phyloP scores from a whole-genome alignment of 2,888 invertebrate species.

The Macaria liturata region DNA sequence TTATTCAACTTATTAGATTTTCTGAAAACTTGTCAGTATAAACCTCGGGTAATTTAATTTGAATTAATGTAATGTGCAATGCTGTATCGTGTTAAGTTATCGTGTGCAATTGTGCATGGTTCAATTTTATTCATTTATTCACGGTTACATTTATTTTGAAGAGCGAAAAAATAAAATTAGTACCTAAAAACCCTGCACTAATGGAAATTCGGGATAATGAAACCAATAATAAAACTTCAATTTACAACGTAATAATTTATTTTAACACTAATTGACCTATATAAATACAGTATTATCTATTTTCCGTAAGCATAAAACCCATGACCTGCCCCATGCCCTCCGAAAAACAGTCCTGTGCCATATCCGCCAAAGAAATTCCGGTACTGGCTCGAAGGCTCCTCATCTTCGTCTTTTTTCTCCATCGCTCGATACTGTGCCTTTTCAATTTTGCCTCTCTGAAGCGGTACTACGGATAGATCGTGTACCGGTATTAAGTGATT shows the following conservation, averaged over 20 bases:
- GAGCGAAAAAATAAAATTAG: too few relatives aligned
- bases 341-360: constrained; percentile 65
- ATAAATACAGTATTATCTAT: constrained; percentile 10
- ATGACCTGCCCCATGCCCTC: constrained; percentile 72
- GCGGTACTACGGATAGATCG: constrained; percentile 68
- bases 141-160: too few relatives aligned
- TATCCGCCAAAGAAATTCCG: constrained; percentile 69
- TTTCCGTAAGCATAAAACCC: constrained; percentile 70
- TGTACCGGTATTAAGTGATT: constrained; percentile 56
- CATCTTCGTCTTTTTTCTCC: constrained; percentile 48
- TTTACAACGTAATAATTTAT: constrained; percentile 30
- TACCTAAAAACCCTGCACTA: too few relatives aligned
- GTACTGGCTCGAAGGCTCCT: constrained; percentile 53
- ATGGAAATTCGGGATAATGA: too few relatives aligned
- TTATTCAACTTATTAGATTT: too few relatives aligned
- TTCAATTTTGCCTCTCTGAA: constrained; percentile 51
- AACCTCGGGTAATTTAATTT: too few relatives aligned
- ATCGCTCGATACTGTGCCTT: constrained; percentile 48
- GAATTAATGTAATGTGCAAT: too few relatives aligned
- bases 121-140: too few relatives aligned
- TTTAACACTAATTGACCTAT: neutral
- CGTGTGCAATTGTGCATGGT: too few relatives aligned
- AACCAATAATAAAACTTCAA: too few relatives aligned
- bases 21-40: too few relatives aligned
- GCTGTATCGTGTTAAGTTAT: too few relatives aligned